A percentile compares a stretch with the other conserved stretches of the same genome.
Conservation (phyloP, 2,888 invertebrate species). For the Agrochola litura region DNA sequence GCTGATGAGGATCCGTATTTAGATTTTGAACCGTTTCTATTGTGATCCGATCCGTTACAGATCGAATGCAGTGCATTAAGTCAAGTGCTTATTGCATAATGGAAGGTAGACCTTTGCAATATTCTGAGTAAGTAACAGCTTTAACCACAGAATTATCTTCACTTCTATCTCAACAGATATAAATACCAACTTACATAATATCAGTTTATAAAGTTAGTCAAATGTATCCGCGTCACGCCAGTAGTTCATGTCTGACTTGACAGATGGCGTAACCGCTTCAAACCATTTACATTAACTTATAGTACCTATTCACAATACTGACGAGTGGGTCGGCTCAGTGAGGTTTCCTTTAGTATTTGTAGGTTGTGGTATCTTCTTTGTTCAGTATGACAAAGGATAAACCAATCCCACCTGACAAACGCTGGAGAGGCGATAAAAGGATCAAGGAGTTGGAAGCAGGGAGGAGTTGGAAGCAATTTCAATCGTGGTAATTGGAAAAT, state of each 20-base stretch:
- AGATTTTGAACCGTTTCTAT: background rate
- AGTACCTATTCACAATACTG: background rate
- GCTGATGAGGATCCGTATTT: background rate
- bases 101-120: background rate
- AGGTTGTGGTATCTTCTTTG: background rate
- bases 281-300: slow-evolving; percentile 16
- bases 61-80: background rate
- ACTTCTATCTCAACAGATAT: slow-evolving; percentile 26
- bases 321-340: slow-evolving; percentile 12
- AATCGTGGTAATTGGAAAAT: background rate
- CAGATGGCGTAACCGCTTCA: slow-evolving; percentile 35
- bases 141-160: slow-evolving; percentile 20
- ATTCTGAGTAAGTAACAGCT: background rate
- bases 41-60: background rate
- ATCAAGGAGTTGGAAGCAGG: background rate
- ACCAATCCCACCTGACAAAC: background rate
- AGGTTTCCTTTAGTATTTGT: background rate
- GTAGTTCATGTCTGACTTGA: slow-evolving; percentile 29
- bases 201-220: slow-evolving; percentile 17
- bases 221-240: slow-evolving; percentile 40
- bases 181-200: slow-evolving; percentile 38
- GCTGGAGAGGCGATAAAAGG: background rate
- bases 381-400: background rate
- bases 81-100: background rate
- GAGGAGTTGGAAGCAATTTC: no score